Evolutionary conservation across 1,140 invertebrate genomes (phyloP), one percentile per base, ranked within the genome.

Genomic region (Drosophila littoralis): DNA sequence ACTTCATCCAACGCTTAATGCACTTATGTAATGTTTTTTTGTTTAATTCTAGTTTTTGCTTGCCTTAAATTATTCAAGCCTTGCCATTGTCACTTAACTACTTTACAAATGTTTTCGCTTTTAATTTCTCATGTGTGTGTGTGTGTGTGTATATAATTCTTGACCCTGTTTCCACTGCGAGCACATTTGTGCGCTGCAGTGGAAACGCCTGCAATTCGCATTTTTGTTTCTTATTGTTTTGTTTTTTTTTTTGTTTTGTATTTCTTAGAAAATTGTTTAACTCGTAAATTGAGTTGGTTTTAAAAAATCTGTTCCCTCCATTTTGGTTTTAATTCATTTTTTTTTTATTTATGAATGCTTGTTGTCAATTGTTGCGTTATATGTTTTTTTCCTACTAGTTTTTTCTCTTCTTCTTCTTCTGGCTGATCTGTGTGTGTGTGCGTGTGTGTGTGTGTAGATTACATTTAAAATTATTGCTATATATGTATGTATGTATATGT

Each of bases 291-390:
- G 77, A 88, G 84, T 88, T 88, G 68, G 59, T 68, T 69, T 77
- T 82, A 84, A 83, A 89, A 89, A 89, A 84, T 57, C 84, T 89
- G 84, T 89, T 89, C 84, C 84, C 84, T 67, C 78, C 81, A 84
- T 84, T 86, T 82, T 89, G 81, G 84, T 82, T 89, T 88, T 77
- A 89, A 81, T 89, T 79, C 80, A 89, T 78, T 71, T 80, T 67
- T 42, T 57, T 69, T 72, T 65, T 73, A 80, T 68, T 64, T 68
- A 81, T 81, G 71, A 83, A 83, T 78, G 75, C 59, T 78, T 85
- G 81, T 84, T 84, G 81, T 85, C 81, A 81, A 75, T 86, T 71
- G 77, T 86, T 86, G 72, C 82, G 42, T 69, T 85, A 66, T 72
- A 73, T 85, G 57, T 77, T 76, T 76, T 52, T 66, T 66, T 28